A percentile compares a stretch with the other conserved stretches of the same genome.
phyloP scores from a whole-genome alignment of 2,797 vertebrate species.

The Notamacropus eugenii region DNA sequence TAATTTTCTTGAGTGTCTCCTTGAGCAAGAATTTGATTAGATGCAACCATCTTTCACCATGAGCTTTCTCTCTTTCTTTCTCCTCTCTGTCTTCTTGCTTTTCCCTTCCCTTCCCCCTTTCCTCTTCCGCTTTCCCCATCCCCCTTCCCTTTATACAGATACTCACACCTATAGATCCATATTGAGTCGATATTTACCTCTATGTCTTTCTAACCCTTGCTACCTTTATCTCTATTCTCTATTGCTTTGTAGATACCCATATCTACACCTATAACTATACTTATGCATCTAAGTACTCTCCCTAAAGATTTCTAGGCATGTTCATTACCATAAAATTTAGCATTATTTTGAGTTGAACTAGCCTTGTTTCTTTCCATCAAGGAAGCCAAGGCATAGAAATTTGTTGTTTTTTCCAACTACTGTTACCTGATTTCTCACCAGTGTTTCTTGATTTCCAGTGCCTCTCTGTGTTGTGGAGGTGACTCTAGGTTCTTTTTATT shows the following conservation, averaged over 20 bases:
- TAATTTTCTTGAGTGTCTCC: neutral
- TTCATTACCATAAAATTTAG: neutral
- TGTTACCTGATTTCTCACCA: too few species aligned
- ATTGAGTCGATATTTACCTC: neutral
- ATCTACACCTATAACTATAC: neutral
- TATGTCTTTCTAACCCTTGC: neutral
- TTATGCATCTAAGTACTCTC: neutral
- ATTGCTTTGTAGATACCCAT: neutral
- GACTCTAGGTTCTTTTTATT: neutral
- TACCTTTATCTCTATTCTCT: neutral
- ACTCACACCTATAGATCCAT: neutral
- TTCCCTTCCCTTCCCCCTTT: too few species aligned
- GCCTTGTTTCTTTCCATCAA: neutral
- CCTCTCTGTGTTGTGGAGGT: neutral
- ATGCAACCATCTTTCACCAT: neutral
- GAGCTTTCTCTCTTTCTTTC: neutral
- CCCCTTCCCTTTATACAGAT: neutral
- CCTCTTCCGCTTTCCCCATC: accelerated
- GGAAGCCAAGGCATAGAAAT: neutral
- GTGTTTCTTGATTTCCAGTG: neutral
- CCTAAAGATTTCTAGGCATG: neutral
- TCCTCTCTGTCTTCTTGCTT: neutral
- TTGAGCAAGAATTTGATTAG: neutral
- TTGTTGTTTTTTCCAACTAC: too few species aligned
- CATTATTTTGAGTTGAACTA: too few species aligned